Conservation (phyloP, 2,888 invertebrate species). For the Sphaeridia pumilis region DNA sequence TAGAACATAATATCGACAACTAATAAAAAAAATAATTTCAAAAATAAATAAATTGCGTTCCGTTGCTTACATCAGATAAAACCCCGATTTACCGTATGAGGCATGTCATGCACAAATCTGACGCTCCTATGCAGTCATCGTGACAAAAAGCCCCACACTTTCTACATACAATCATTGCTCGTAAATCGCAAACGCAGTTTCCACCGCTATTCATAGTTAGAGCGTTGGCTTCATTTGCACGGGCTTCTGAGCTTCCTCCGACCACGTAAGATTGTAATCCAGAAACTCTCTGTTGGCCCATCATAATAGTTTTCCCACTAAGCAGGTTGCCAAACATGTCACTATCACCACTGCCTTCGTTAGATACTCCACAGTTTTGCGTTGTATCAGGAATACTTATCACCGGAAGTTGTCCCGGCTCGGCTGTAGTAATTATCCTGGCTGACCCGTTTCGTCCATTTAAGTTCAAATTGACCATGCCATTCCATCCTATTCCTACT, state of each 20-base stretch:
- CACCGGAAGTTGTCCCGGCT: constrained; percentile 35
- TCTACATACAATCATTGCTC: constrained; percentile 90
- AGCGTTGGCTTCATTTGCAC: too few species aligned
- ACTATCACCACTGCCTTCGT: constrained; percentile 16
- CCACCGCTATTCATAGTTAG: too few species aligned
- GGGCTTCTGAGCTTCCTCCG: too few species aligned
- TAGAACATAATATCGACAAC: too few species aligned
- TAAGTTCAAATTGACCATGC: constrained; percentile 33
- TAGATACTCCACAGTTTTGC: constrained; percentile 22
- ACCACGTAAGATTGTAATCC: too few species aligned
- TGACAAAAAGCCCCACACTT: constrained; percentile 96
- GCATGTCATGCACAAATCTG: constrained; percentile 85
- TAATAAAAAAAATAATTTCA: too few species aligned
- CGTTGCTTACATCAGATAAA: too few species aligned
- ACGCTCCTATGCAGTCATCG: constrained; percentile 88
- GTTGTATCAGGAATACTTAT: constrained; percentile 36
- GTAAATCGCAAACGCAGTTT: constrained; percentile 77
- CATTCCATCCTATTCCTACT: too few species aligned
- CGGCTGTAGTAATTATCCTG: constrained; percentile 34
- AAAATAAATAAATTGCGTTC: too few species aligned
- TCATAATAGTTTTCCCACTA: too few species aligned
- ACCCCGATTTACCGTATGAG: constrained; percentile 44
- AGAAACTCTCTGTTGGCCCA: too few species aligned
- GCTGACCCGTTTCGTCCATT: constrained; percentile 29
- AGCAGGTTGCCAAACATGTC: constrained; percentile 30